Percentiles rank a stretch among this genome's conserved stretches.
These are phyloP conservation scores for Charanyca ferruginea DNA, from an alignment of 2,888 invertebrate genomes.

Conservation along the genomic window DNA sequence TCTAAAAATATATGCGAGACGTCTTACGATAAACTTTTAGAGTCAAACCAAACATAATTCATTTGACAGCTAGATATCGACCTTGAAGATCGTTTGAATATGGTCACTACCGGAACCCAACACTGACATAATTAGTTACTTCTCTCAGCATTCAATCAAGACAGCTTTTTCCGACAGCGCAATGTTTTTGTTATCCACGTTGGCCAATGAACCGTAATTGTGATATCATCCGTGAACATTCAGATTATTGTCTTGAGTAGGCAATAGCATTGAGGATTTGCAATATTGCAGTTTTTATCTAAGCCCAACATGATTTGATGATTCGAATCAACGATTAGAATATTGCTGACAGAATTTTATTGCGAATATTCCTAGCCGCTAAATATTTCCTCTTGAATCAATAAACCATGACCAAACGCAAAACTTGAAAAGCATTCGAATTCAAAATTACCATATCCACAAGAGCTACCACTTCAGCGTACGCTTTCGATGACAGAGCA, in stretches of 20 bases:
- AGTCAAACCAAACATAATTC: conserved; percentile 35
- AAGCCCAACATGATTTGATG: neutral
- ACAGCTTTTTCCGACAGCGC: conserved; percentile 49
- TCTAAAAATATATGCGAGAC: conserved; percentile 28
- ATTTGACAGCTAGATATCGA: conserved; percentile 31
- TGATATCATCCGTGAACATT: conserved; percentile 62
- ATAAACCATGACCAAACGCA: conserved; percentile 12
- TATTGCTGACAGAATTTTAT: neutral
- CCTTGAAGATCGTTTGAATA: conserved; percentile 59
- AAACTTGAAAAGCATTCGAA: conserved; percentile 6
- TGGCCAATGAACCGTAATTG: conserved; percentile 67
- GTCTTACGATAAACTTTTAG: conserved; percentile 9
- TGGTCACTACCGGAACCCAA: conserved; percentile 48
- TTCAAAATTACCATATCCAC: conserved; percentile 20
- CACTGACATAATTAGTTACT: conserved; percentile 27
- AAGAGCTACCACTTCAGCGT: conserved; percentile 21
- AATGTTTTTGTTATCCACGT: conserved; percentile 60
- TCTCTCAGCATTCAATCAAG: conserved; percentile 50
- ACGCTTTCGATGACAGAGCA: conserved; percentile 45
- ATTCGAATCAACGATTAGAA: neutral
- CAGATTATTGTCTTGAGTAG: conserved; percentile 35
- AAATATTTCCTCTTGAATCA: conserved; percentile 3
- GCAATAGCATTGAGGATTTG: conserved; percentile 12
- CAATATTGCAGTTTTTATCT: neutral
- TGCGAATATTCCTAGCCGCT: neutral